phyloP scores from a whole-genome alignment of 2,797 vertebrate genomes.

The Babyrousa celebensis region DNA sequence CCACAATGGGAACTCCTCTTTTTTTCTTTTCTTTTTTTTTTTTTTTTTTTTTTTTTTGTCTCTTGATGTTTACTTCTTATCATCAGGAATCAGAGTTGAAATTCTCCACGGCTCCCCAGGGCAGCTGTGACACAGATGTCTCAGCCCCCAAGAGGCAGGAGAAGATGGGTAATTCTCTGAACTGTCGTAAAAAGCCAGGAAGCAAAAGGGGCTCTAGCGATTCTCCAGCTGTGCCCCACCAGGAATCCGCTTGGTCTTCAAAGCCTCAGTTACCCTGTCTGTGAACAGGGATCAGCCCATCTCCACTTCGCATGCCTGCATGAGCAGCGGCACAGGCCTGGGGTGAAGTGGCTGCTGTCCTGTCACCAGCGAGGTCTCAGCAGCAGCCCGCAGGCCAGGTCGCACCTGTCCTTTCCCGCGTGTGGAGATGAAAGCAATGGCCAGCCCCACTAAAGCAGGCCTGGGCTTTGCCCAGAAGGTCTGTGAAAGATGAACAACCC shows the following conservation, averaged over 20 bases:
- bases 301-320: neutral
- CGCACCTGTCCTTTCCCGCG: neutral
- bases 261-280: neutral
- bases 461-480: rapidly evolving
- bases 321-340: neutral
- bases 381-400: neutral
- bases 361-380: rapidly evolving
- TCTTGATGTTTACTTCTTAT: neutral
- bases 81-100: neutral
- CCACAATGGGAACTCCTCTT: too few relatives aligned
- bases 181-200: neutral
- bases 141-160: neutral
- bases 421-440: neutral
- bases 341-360: rapidly evolving
- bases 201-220: neutral
- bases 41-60: too few relatives aligned
- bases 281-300: neutral
- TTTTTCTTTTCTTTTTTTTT: too few relatives aligned
- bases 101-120: neutral
- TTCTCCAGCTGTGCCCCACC: neutral
- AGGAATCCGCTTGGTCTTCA: neutral
- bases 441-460: neutral
- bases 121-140: neutral
- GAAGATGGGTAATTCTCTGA: neutral
- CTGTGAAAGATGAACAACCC: neutral